Evolutionary conservation across 2,797 vertebrate genomes (phyloP).

Genomic region (Lindbergichthys nudifrons): DNA sequence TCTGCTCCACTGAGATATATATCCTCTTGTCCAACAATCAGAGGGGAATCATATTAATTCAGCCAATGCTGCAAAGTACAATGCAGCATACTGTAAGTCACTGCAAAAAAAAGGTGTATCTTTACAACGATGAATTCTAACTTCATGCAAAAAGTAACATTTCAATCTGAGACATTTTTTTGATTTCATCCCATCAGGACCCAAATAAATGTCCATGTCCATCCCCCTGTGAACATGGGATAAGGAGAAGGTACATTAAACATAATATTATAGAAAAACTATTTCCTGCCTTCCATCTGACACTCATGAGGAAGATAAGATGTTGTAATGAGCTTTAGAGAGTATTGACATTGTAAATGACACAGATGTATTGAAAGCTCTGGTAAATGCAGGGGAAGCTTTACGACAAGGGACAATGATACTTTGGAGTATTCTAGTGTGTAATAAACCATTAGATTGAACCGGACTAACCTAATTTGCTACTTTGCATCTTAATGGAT

Average conservation of each 20-base stretch:
- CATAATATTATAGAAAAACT: constrained; percentile 3
- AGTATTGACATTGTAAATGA: constrained; percentile 4
- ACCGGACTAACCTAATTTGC: constrained; percentile 18
- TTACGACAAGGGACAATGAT: background rate
- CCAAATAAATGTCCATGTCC: background rate
- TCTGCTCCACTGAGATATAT: constrained; percentile 34
- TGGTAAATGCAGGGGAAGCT: constrained; percentile 6
- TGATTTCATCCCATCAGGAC: constrained; percentile 15
- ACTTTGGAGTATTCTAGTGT: background rate
- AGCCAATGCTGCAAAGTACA: constrained; percentile 44
- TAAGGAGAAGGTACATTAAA: background rate
- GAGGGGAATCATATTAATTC: constrained; percentile 44
- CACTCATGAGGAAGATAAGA: background rate
- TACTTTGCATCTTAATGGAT: constrained; percentile 28
- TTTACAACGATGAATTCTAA: background rate
- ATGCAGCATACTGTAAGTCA: constrained; percentile 23
- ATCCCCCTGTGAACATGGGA: constrained; percentile 5
- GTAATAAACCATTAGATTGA: constrained; percentile 7
- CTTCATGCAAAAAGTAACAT: constrained; percentile 3
- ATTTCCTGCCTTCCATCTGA: constrained; percentile 2
- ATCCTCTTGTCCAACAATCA: constrained; percentile 45
- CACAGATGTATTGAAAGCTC: constrained; percentile 1
- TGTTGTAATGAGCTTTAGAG: constrained; percentile 11
- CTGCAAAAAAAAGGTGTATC: constrained; percentile 18
- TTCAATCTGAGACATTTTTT: constrained; percentile 4